Conservation (phyloP, 1,140 invertebrate species). For the Macrostomum lignano region DNA sequence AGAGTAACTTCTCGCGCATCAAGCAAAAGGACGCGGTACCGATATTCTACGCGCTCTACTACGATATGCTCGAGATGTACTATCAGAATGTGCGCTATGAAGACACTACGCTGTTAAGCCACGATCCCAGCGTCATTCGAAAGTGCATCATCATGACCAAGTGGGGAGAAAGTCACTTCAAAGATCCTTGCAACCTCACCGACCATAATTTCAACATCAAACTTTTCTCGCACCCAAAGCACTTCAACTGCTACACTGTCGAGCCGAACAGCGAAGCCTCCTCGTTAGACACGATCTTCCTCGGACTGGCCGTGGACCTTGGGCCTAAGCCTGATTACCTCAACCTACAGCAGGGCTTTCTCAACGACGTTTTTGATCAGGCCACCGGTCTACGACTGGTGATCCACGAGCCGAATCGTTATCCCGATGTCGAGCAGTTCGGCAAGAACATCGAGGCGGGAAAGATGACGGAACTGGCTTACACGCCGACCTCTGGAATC, state of each 20-base stretch:
- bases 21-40: neutral
- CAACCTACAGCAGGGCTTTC: neutral
- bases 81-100: conserved; percentile 2
- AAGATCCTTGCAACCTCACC: neutral
- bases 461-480: conserved; percentile 5
- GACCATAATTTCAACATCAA: neutral
- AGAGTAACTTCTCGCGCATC: no score
- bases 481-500: conserved; percentile 1
- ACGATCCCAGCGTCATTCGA: neutral
- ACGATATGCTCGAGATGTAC: neutral
- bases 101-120: neutral
- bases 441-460: conserved; percentile 4
- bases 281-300: no score
- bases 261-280: neutral
- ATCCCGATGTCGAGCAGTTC: conserved; percentile 2
- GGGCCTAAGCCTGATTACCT: neutral
- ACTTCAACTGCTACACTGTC: conserved; percentile 3
- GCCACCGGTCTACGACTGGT: conserved; percentile 2
- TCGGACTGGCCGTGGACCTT: neutral
- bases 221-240: neutral
- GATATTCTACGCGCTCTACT: neutral
- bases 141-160: neutral
- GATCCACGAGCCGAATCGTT: neutral
- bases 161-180: no score
- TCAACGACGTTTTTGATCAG: neutral